These are phyloP conservation scores for Andricus grossulariae DNA, from an alignment of 1,140 invertebrate species.

Conservation along the genomic window DNA sequence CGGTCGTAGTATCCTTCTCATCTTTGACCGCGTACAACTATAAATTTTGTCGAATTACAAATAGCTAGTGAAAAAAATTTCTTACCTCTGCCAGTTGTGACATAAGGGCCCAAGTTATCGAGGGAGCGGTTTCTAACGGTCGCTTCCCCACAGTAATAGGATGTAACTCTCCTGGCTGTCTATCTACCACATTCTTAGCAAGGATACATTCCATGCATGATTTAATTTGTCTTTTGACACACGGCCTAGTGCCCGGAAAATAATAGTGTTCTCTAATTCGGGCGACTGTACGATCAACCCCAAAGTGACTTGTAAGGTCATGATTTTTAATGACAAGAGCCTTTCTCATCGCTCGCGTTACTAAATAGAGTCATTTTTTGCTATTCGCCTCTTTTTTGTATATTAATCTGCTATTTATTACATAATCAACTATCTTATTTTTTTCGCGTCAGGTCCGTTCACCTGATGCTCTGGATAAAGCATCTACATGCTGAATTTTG, in stretches of 20 bases:
- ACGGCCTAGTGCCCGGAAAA: too few species aligned
- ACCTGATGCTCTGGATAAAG: too few species aligned
- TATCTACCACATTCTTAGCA: not conserved
- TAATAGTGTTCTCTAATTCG: too few species aligned
- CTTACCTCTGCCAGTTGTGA: conserved; percentile 46
- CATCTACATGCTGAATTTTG: too few species aligned
- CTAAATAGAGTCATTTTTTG: too few species aligned
- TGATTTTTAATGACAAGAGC: too few species aligned
- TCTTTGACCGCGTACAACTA: not conserved
- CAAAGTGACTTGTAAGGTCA: too few species aligned
- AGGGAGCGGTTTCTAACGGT: conserved; percentile 21
- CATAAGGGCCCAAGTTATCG: conserved; percentile 51
- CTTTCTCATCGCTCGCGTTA: too few species aligned
- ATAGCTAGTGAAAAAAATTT: conserved; percentile 49
- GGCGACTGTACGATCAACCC: too few species aligned
- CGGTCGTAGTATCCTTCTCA: not conserved
- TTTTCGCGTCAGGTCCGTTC: not conserved
- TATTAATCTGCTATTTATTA: not conserved
- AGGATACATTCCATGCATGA: conserved; percentile 36
- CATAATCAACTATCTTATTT: not conserved
- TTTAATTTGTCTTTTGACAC: conserved; percentile 15
- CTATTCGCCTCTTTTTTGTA: not conserved
- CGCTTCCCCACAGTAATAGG: conserved; percentile 9
- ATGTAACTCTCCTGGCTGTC: conserved; percentile 3
- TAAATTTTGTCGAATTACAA: conserved; percentile 51